phyloP scores from a whole-genome alignment of 1,140 invertebrate genomes.

The Dysdera silvatica region DNA sequence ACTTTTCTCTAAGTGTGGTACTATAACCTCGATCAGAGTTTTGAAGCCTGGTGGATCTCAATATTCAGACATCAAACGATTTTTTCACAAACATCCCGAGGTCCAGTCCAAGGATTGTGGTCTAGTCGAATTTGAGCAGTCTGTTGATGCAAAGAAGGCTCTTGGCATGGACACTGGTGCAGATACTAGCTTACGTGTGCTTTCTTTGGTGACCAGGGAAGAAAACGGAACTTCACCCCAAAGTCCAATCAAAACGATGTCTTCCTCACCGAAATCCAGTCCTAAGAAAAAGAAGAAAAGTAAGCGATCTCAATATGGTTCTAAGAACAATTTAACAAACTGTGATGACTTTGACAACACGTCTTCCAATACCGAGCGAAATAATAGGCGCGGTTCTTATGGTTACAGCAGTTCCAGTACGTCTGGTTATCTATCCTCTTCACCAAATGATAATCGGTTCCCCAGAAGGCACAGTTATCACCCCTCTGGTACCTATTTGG shows the following conservation, averaged over 20 bases:
- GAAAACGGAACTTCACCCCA: slow-evolving; percentile 33
- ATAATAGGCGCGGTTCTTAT: slow-evolving; percentile 11
- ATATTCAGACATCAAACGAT: slow-evolving; percentile 21
- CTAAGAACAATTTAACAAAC: slow-evolving; percentile 1
- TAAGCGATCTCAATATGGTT: slow-evolving; percentile 1
- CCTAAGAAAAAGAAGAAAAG: slow-evolving; percentile 29
- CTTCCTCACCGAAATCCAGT: slow-evolving; percentile 12
- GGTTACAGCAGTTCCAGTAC: slow-evolving; percentile 17
- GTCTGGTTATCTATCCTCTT: slow-evolving; percentile 23
- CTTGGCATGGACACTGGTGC: slow-evolving; percentile 42
- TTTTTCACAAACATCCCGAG: slow-evolving; percentile 45
- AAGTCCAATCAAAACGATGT: not conserved
- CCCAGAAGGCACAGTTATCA: slow-evolving; percentile 21
- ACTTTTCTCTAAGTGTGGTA: slow-evolving; percentile 31
- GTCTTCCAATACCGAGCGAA: not conserved
- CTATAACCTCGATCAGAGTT: slow-evolving; percentile 27
- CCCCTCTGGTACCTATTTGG: slow-evolving; percentile 8
- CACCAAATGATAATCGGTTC: slow-evolving; percentile 1
- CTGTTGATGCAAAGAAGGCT: slow-evolving; percentile 70
- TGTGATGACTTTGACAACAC: not conserved
- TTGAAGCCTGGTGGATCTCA: slow-evolving; percentile 47
- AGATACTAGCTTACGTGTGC: not conserved
- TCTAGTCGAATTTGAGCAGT: slow-evolving; percentile 59
- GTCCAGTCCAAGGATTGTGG: slow-evolving; percentile 42
- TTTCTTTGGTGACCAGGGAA: slow-evolving; percentile 42